These are phyloP conservation scores for Callyntrura sp. DNA, from an alignment of 2,888 invertebrate species.

Conservation along the genomic window DNA sequence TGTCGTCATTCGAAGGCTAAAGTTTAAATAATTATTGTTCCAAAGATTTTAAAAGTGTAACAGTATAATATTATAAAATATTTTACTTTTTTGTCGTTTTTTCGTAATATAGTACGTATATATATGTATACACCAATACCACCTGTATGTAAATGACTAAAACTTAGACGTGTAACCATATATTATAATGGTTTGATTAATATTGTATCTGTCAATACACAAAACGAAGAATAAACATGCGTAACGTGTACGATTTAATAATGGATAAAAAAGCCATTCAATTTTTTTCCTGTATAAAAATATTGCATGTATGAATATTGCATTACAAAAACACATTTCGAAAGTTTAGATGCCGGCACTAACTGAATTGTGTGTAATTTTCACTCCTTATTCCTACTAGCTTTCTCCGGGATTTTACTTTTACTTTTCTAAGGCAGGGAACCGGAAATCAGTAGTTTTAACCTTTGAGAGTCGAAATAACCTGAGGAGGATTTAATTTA, in stretches of 20 bases:
- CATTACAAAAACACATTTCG: no score
- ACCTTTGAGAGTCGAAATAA: no score
- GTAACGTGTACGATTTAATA: constrained; percentile 3
- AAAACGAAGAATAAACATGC: constrained; percentile 18
- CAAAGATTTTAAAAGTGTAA: constrained; percentile 61
- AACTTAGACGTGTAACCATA: constrained; percentile 35
- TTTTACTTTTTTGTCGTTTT: constrained; percentile 26
- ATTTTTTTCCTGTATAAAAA: no score
- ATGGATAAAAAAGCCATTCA: neutral
- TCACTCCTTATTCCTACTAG: neutral
- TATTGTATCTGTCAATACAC: constrained; percentile 21
- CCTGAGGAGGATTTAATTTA: no score
- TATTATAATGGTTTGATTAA: constrained; percentile 53
- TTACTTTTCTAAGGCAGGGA: no score
- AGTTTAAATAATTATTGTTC: constrained; percentile 42
- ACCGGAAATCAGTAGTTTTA: no score
- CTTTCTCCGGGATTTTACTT: no score
- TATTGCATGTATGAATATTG: no score
- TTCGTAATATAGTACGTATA: constrained; percentile 36
- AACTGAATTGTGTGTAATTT: neutral
- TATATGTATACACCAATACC: neutral
- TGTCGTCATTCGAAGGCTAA: constrained; percentile 16
- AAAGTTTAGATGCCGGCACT: no score
- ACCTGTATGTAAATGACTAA: constrained; percentile 34
- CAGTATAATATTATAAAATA: constrained; percentile 27